These are phyloP conservation scores for Coracopsis vasa DNA, from an alignment of 2,113 vertebrate species.

Conservation along the genomic window DNA sequence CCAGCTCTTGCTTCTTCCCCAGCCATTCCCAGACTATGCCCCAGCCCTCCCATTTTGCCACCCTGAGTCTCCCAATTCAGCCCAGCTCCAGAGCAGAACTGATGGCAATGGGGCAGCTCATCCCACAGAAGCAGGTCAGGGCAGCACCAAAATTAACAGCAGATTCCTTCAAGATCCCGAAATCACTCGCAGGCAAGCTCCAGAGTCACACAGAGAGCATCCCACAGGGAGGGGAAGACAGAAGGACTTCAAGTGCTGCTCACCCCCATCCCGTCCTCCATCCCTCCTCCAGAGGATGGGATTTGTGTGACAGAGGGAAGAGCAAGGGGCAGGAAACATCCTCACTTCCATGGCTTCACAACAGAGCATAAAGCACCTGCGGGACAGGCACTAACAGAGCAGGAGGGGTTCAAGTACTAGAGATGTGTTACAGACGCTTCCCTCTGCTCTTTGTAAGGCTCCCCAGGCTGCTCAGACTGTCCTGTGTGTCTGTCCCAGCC, in stretches of 20 bases:
- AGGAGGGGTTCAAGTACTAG: not conserved
- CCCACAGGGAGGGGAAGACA: accelerated
- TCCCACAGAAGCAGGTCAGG: accelerated
- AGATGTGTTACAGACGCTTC: not conserved
- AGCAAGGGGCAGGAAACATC: not conserved
- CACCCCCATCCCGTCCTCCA: not conserved
- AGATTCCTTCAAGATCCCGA: not conserved
- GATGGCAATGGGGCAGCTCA: not conserved
- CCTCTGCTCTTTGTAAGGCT: not conserved
- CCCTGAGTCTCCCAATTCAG: accelerated
- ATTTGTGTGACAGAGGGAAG: not conserved
- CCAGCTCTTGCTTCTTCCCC: not conserved
- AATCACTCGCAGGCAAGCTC: not conserved
- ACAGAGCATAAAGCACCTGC: not conserved
- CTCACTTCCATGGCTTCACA: accelerated
- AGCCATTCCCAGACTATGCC: not conserved
- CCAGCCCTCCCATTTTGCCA: not conserved
- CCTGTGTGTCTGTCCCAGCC: not conserved
- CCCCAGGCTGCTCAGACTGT: not conserved
- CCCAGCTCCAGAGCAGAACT: not conserved
- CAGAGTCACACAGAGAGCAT: accelerated
- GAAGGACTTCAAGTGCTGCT: not conserved
- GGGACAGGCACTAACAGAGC: not conserved
- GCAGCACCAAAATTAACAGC: not conserved
- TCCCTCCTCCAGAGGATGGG: not conserved